phyloP scores from a whole-genome alignment of 2,797 vertebrate species.

The Oceanodroma leucorhoa region DNA sequence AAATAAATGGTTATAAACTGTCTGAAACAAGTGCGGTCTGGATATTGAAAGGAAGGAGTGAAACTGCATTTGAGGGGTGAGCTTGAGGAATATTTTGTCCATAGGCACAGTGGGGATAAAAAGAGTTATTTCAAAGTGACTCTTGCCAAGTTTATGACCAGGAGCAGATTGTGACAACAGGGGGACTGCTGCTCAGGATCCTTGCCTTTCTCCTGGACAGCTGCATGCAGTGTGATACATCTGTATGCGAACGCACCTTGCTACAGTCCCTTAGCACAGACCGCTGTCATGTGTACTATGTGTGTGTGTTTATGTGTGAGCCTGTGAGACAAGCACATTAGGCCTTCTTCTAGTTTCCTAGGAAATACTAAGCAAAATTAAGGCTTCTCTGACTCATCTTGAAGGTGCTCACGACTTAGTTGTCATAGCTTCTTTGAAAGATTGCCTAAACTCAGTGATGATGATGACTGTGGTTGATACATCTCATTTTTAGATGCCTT shows the following conservation, averaged over 20 bases:
- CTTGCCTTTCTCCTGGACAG: not conserved
- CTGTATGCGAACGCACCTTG: not conserved
- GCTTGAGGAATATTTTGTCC: not conserved
- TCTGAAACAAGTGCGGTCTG: not conserved
- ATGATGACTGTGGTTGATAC: not conserved
- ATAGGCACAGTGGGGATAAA: not conserved
- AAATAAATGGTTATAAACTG: not conserved
- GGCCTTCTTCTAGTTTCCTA: not conserved
- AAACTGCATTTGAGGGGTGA: not conserved
- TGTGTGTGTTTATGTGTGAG: not conserved
- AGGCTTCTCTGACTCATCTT: not conserved
- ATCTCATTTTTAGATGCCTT: not conserved
- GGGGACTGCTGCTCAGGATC: not conserved
- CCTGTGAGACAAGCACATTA: not conserved
- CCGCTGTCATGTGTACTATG: rapidly evolving
- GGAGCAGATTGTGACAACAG: not conserved
- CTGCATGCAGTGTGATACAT: not conserved
- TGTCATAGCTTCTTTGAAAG: not conserved
- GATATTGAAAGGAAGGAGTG: not conserved
- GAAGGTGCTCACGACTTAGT: not conserved
- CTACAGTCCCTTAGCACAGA: not conserved
- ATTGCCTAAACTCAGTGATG: not conserved
- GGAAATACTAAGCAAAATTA: not conserved
- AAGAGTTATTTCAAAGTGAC: not conserved
- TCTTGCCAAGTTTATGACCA: not conserved